These are phyloP conservation scores for Etheostoma nigrum DNA, from an alignment of 2,797 vertebrate species.

Conservation along the genomic window DNA sequence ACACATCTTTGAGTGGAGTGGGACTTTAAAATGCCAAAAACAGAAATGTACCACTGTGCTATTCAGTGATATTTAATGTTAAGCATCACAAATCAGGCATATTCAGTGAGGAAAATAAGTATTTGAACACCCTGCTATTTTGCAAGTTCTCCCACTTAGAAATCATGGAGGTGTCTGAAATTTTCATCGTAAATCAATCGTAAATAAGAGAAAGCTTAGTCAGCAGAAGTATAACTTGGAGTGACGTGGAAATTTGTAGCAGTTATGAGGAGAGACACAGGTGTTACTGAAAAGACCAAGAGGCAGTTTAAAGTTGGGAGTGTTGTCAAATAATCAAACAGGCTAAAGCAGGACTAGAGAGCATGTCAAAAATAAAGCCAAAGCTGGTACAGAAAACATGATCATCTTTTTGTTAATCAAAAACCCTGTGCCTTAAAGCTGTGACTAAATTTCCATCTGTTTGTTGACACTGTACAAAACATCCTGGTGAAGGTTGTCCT, in stretches of 20 bases:
- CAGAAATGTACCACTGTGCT: neutral
- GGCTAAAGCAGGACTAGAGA: neutral
- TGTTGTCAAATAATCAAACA: constrained; percentile 1
- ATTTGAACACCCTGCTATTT: too few relatives aligned
- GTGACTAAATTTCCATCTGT: too few relatives aligned
- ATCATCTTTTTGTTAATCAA: neutral
- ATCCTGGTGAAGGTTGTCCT: constrained; percentile 22
- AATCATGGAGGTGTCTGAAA: too few relatives aligned
- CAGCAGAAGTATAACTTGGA: neutral
- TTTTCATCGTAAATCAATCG: too few relatives aligned
- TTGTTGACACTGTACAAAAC: neutral
- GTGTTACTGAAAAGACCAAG: neutral
- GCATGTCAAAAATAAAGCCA: neutral
- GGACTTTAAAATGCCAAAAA: constrained; percentile 6
- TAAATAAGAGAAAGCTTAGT: constrained; percentile 10
- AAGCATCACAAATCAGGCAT: constrained; percentile 26
- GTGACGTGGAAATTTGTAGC: neutral
- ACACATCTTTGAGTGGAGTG: neutral
- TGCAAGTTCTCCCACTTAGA: too few relatives aligned
- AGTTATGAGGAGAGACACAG: neutral
- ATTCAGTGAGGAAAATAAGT: too few relatives aligned
- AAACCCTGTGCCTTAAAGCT: too few relatives aligned
- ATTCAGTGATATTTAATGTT: neutral
- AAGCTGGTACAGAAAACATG: neutral
- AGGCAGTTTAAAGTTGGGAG: neutral